phyloP scores from a whole-genome alignment of 2,113 vertebrate species.

The Progne subis region DNA sequence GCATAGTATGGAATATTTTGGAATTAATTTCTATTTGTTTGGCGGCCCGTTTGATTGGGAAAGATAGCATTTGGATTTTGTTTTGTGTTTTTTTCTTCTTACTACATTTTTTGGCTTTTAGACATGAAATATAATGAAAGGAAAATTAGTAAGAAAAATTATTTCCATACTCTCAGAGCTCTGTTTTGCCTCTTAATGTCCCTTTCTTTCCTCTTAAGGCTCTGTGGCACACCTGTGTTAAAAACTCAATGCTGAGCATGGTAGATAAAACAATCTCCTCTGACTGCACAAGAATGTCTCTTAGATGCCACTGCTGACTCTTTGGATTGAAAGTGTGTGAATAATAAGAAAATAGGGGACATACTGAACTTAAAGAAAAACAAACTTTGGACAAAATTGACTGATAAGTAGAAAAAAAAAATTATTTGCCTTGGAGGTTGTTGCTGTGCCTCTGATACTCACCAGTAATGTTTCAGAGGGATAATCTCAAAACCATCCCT shows the following conservation, averaged over 20 bases:
- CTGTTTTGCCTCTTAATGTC: background rate
- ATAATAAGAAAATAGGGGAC: background rate
- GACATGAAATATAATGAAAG: background rate
- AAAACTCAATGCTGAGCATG: background rate
- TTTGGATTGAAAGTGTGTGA: background rate
- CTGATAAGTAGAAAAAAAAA: background rate
- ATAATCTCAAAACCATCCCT: background rate
- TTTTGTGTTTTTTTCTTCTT: background rate
- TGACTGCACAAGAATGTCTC: background rate
- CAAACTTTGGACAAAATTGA: background rate
- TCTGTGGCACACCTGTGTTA: background rate
- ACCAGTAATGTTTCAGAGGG: background rate
- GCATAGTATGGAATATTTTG: background rate
- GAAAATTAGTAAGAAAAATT: background rate
- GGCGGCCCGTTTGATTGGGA: background rate
- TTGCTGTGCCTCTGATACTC: background rate
- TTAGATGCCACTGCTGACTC: background rate
- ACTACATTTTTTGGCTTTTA: background rate
- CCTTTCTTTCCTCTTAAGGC: background rate
- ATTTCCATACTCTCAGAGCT: background rate
- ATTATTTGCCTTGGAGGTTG: background rate
- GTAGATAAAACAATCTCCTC: background rate
- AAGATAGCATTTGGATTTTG: background rate
- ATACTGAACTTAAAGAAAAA: background rate
- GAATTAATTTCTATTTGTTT: background rate